Percentiles rank a stretch among this genome's conserved stretches.
phyloP scores from a whole-genome alignment of 2,888 invertebrate species.

The Gymnocheta viridis region DNA sequence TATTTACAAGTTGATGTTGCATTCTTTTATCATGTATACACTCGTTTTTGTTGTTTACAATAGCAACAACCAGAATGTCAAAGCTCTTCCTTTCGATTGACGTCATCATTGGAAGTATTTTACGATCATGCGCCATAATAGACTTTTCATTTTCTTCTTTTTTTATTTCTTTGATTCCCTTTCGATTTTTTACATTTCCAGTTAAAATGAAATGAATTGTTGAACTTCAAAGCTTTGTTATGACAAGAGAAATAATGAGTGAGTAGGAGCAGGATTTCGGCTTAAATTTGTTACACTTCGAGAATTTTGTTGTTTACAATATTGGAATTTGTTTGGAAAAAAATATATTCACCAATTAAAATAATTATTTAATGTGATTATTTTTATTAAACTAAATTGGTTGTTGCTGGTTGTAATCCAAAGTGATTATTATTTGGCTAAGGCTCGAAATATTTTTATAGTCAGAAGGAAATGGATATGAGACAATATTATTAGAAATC shows the following conservation, averaged over 20 bases:
- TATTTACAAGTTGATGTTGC: constrained; percentile 36
- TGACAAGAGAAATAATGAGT: constrained; percentile 11
- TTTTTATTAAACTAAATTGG: too few relatives aligned
- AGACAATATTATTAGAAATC: too few relatives aligned
- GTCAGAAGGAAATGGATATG: too few relatives aligned
- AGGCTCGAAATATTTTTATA: too few relatives aligned
- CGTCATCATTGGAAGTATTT: constrained; percentile 78
- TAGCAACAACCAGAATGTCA: constrained; percentile 67
- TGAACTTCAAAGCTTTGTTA: constrained; percentile 40
- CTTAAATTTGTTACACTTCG: background rate
- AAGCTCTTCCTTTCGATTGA: constrained; percentile 78
- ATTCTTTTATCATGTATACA: constrained; percentile 25
- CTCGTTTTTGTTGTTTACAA: constrained; percentile 69
- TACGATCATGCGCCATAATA: constrained; percentile 71
- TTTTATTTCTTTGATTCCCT: background rate
- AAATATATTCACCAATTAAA: too few relatives aligned
- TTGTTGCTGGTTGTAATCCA: too few relatives aligned
- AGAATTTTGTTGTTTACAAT: background rate
- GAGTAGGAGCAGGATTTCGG: constrained; percentile 4
- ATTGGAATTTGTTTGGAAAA: too few relatives aligned
- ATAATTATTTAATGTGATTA: too few relatives aligned
- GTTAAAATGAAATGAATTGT: constrained; percentile 5
- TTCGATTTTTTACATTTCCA: constrained; percentile 32
- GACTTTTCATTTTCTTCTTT: background rate
- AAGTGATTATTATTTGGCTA: too few relatives aligned